Conservation (phyloP, 1,140 invertebrate species). For the Brachionus calyciflorus region DNA sequence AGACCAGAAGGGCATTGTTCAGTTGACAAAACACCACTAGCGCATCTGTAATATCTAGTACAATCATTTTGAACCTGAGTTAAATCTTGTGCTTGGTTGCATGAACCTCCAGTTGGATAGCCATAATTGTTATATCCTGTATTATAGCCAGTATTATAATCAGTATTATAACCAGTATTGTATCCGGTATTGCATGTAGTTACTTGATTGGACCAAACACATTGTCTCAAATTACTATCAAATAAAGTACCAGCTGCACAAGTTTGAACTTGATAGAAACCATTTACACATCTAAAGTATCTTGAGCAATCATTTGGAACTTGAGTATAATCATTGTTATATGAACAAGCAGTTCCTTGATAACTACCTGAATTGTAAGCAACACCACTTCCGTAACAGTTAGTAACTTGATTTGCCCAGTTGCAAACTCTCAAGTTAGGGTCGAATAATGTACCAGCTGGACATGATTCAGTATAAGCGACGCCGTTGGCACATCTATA, state of each 20-base stretch:
- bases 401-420: background rate
- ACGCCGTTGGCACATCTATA: background rate
- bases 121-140: background rate
- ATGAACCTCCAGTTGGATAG: background rate
- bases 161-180: no score
- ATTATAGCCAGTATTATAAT: background rate
- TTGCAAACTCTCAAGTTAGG: background rate
- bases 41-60: conserved; percentile 28
- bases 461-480: background rate
- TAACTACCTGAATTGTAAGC: background rate
- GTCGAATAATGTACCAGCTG: background rate
- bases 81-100: background rate
- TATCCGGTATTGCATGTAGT: background rate
- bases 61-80: background rate
- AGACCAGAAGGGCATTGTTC: background rate
- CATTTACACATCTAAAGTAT: no score
- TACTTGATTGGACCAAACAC: background rate
- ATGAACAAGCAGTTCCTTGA: no score
- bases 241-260: background rate
- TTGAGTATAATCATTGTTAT: no score
- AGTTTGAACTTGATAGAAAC: no score
- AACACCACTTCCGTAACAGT: background rate
- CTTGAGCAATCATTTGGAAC: no score
- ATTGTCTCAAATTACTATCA: background rate
- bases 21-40: background rate